Base-by-base conservation (phyloP, 2,888 invertebrate genomes). In the Pristionchus arcanus region DNA sequence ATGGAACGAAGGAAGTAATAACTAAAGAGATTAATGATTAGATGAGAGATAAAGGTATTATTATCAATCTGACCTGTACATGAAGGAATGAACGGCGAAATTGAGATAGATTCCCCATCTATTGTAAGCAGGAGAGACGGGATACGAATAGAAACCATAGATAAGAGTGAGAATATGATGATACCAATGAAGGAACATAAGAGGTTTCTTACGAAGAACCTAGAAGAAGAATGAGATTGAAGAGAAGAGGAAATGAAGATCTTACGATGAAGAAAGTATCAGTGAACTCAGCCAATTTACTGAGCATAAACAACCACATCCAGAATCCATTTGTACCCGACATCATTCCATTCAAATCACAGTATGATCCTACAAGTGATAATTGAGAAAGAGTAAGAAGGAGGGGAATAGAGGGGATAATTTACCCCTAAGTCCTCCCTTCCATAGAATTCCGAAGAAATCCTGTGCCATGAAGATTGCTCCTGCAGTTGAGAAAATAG, bases 1-100 rank as follows among this genome's bases (percentile, higher is more conserved):
- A 94, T 92, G n/a, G 94, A 94, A 16, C 94, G 92, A 59, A 94
- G 91, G 92, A 94, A 94, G 90, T 94, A 94, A 90, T 94, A 94
- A 81, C 93, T 93, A 77, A 85, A 15, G n/a, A 83, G 53, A 31
- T 55, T 49, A 31, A 2, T 53, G 84, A 84, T 53, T 31, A 28
- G 25, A 59, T 31, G 25, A 28, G 13, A n/a, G 68, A n/a, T n/a
- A n/a, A n/a, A 63, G 11, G 5, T 21, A 25, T n/a, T n/a, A 53
- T 25, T 42, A 25, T 28, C 16, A 19, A 19, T 90, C 89, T 85
- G 55, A 92, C 92, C 93, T 92, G 88, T 93, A 94, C 93, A 93
- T 94, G 63, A 93, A 92, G 31, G 92, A 91, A 90, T 93, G 93
- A 19, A 94, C 93, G 16, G 91, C 90, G 91, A 94, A 94, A 91